Percentiles rank a stretch among this genome's conserved stretches.
Evolutionary conservation across 1,140 invertebrate genomes (phyloP).

Genomic region (Dendroctonus valens): DNA sequence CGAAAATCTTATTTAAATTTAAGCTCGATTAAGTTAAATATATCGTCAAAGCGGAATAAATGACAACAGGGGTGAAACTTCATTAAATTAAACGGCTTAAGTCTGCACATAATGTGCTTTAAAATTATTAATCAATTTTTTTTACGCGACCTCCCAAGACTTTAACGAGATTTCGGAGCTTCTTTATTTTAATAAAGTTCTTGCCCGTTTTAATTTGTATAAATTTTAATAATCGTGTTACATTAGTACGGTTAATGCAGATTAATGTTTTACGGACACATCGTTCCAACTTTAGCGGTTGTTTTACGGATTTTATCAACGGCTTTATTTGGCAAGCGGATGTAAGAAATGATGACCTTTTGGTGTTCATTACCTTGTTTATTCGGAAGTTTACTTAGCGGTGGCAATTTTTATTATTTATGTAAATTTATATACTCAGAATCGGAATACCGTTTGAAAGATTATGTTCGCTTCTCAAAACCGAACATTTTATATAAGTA

Average conservation of each 20-base stretch:
- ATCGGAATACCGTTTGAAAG: too few relatives aligned
- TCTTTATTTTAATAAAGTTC: constrained; percentile 30
- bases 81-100: constrained; percentile 33
- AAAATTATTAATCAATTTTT: constrained; percentile 36
- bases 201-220: constrained; percentile 25
- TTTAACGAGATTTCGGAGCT: constrained; percentile 28
- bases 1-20: constrained; percentile 25
- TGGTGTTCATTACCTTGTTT: too few relatives aligned
- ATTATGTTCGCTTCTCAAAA: too few relatives aligned
- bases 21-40: constrained; percentile 27
- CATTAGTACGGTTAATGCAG: constrained; percentile 5
- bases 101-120: constrained; percentile 31
- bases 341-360: too few relatives aligned
- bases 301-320: background rate
- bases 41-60: constrained; percentile 29
- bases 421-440: too few relatives aligned
- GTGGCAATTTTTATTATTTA: too few relatives aligned
- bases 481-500: too few relatives aligned
- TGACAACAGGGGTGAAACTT: constrained; percentile 34
- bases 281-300: background rate
- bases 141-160: constrained; percentile 13
- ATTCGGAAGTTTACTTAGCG: too few relatives aligned
- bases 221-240: constrained; percentile 29
- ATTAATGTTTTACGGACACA: constrained; percentile 11
- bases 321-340: too few relatives aligned